These are phyloP conservation scores for Poliocrania exsul DNA, from an alignment of 2,797 vertebrate species.

Conservation along the genomic window DNA sequence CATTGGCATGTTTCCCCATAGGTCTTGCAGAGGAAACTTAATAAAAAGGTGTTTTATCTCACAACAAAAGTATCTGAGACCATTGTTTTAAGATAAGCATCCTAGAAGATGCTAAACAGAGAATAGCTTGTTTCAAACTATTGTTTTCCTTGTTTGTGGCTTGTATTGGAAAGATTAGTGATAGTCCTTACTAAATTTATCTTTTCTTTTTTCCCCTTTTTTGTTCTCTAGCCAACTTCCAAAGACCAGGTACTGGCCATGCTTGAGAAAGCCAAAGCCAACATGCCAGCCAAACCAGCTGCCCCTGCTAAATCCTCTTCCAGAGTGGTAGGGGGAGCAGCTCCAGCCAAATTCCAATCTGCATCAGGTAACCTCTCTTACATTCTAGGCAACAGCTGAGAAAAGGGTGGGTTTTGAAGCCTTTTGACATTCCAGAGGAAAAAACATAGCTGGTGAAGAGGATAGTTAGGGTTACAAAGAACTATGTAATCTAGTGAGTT, in stretches of 20 bases:
- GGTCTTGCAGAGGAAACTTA: neutral
- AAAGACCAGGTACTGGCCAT: slow-evolving; percentile 93
- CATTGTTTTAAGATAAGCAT: neutral
- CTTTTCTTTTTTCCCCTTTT: neutral
- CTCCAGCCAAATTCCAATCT: slow-evolving; percentile 75
- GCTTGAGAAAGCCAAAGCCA: slow-evolving; percentile 93
- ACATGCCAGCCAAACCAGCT: slow-evolving; percentile 91
- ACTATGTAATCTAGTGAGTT: neutral
- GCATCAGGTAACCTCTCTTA: slow-evolving; percentile 76
- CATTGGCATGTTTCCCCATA: neutral
- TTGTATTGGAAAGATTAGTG: neutral
- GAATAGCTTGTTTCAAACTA: neutral
- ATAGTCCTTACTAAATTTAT: neutral
- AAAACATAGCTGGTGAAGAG: neutral
- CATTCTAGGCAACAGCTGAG: neutral
- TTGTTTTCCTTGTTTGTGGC: neutral
- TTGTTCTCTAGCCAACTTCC: slow-evolving; percentile 85
- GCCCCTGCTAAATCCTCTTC: slow-evolving; percentile 78
- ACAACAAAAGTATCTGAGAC: neutral
- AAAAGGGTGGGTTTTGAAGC: neutral
- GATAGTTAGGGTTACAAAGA: neutral
- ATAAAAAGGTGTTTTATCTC: neutral
- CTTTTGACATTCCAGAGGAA: neutral
- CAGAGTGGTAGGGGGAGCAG: slow-evolving; percentile 74
- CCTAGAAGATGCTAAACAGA: neutral